Conservation (phyloP, 1,140 invertebrate species). For the Aphaenogaster floridana region DNA sequence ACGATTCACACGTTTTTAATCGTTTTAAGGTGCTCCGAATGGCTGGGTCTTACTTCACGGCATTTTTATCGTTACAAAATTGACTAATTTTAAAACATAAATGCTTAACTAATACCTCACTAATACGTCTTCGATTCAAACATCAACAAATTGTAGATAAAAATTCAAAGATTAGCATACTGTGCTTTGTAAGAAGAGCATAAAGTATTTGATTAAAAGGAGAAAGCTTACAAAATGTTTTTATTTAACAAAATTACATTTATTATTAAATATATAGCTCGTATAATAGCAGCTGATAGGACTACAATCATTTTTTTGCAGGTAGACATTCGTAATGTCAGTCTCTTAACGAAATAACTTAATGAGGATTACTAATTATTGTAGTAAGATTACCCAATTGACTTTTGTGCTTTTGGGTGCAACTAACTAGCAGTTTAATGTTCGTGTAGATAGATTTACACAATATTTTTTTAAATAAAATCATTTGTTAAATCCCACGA, state of each 20-base stretch:
- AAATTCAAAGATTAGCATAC: neutral
- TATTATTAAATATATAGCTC: slow-evolving; percentile 76
- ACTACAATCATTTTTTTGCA: slow-evolving; percentile 84
- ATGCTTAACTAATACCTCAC: neutral
- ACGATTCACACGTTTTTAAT: neutral
- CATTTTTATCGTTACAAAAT: slow-evolving; percentile 30
- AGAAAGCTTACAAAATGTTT: neutral
- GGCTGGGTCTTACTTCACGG: slow-evolving; percentile 31
- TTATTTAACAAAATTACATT: slow-evolving; percentile 74
- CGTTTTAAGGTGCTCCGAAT: slow-evolving; percentile 23
- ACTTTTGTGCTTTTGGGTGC: slow-evolving; percentile 11
- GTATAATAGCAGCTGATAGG: slow-evolving; percentile 77
- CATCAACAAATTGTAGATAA: neutral
- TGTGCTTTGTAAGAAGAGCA: neutral
- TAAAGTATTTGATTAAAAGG: neutral
- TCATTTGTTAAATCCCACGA: slow-evolving; percentile 76
- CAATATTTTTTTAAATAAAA: slow-evolving; percentile 75
- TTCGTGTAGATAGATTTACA: slow-evolving; percentile 68
- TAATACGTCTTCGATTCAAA: neutral
- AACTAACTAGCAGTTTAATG: slow-evolving; percentile 11
- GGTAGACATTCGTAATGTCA: slow-evolving; percentile 83
- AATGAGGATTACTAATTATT: slow-evolving; percentile 54
- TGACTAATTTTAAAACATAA: neutral
- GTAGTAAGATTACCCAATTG: neutral
- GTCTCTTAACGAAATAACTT: slow-evolving; percentile 74